Base-by-base conservation (phyloP, 2,797 vertebrate species). In the Sparus aurata region DNA sequence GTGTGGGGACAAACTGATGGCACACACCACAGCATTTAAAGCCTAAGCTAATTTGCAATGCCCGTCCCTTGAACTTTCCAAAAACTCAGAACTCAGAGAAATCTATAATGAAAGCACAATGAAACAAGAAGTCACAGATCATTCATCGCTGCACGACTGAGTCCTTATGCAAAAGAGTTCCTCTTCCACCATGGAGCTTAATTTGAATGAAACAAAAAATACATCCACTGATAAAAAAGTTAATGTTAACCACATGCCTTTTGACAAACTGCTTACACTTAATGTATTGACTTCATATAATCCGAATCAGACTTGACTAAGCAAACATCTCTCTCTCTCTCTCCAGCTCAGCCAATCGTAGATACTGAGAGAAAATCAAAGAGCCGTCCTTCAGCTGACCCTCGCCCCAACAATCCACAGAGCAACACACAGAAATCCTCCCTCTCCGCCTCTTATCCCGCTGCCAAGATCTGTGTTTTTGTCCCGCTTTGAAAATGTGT, bases 401-500 rank as follows among this genome's bases (percentile, higher is more conserved):
- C 87, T 65, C 34, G 30, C 41, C 57, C 79, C 52, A 70, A 79
- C 62, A 74, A 75, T 27, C 69, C 72, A 49, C 69, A 75, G 66
- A 79, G 64, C 62, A 65, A 60, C 65, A 34, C 27, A 68, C 72
- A 60, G 58, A 72, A 67, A 82, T 64, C 77, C 79, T 75, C 84
- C 69, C 68, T 47, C 68, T 64, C 70, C 74, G 69, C 62, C 52
- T 85, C 80, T 84, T 25, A 83, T 80, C 66, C 63, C 41, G 0
- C 55, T 86, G 86, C 91, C 88, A 91, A 88, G 80, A 81, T 69
- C 46, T 75, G 70, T 81, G 71, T 77, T 87, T 90, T 79, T 75
- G 75, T 83, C 76, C 70, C 27, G 50, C 72, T 88, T 83, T 90
- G 82, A 80, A 88, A 75, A 71, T 75, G 57, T 74, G 69, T 25